Conservation (phyloP, 2,797 vertebrate species). For the Jordanella pulchra region DNA sequence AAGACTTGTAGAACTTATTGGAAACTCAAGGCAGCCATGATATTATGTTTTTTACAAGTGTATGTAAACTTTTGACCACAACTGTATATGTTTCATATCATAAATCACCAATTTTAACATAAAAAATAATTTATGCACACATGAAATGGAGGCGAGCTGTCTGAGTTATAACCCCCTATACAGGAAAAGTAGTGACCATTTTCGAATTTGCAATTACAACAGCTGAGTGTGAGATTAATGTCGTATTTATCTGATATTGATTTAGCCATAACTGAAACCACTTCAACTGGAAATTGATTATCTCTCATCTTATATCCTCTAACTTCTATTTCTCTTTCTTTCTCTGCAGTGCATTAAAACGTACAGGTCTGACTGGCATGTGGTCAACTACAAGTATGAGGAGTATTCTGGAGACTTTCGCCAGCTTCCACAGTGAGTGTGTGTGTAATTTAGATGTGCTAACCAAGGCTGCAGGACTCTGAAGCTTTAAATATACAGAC, state of each 20-base stretch:
- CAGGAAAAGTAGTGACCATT: no score
- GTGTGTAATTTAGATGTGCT: constrained; percentile 5
- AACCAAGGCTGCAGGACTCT: neutral
- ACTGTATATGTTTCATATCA: no score
- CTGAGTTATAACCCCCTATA: no score
- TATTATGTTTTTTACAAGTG: no score
- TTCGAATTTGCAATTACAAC: no score
- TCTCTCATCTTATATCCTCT: constrained; percentile 21
- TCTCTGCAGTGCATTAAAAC: constrained; percentile 92
- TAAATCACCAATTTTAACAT: neutral
- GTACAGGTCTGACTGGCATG: constrained; percentile 97
- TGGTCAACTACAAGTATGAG: constrained; percentile 95
- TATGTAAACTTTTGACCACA: no score
- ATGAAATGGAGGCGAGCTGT: no score
- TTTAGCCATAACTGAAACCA: neutral
- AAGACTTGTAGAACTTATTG: no score
- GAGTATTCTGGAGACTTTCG: constrained; percentile 98
- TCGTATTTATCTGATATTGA: neutral
- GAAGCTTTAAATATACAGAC: neutral
- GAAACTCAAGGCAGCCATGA: no score
- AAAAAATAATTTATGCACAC: neutral
- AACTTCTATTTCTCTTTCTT: constrained; percentile 22
- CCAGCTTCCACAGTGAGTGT: constrained; percentile 87
- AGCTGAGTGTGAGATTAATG: no score
- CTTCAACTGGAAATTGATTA: constrained; percentile 1